Conservation (phyloP, 1,140 invertebrate species). For the Nixonia krombeini region DNA sequence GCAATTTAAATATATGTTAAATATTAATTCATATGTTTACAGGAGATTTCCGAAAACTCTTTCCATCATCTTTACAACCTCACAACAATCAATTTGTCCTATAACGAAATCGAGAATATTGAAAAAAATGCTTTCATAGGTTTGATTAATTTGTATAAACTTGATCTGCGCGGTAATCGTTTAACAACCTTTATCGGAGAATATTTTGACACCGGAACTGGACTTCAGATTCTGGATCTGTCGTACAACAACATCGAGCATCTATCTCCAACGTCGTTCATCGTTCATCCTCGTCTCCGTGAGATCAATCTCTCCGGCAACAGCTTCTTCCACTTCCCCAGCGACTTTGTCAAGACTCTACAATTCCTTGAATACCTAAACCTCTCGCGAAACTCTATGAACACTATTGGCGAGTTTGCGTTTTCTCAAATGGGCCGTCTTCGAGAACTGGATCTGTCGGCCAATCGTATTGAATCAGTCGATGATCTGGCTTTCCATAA, state of each 20-base stretch:
- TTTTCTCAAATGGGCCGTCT: constrained; percentile 85
- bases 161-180: constrained; percentile 84
- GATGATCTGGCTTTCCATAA: constrained; percentile 92
- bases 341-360: constrained; percentile 81
- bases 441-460: constrained; percentile 77
- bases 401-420: constrained; percentile 84
- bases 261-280: constrained; percentile 86
- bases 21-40: too few species aligned
- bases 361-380: constrained; percentile 83
- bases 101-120: constrained; percentile 85
- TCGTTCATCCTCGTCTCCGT: constrained; percentile 82
- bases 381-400: constrained; percentile 83
- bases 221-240: constrained; percentile 82
- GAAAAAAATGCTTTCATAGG: constrained; percentile 81
- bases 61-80: constrained; percentile 83
- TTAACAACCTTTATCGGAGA: constrained; percentile 81
- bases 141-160: constrained; percentile 79
- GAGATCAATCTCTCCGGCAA: constrained; percentile 80
- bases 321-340: constrained; percentile 85
- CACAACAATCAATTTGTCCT: constrained; percentile 79
- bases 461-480: constrained; percentile 84
- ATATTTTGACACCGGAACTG: constrained; percentile 83
- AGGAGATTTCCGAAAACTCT: constrained; percentile 79
- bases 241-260: constrained; percentile 81
- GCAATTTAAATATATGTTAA: too few species aligned